phyloP scores from a whole-genome alignment of 2,797 vertebrate species.

The Anomalospiza imberbis region DNA sequence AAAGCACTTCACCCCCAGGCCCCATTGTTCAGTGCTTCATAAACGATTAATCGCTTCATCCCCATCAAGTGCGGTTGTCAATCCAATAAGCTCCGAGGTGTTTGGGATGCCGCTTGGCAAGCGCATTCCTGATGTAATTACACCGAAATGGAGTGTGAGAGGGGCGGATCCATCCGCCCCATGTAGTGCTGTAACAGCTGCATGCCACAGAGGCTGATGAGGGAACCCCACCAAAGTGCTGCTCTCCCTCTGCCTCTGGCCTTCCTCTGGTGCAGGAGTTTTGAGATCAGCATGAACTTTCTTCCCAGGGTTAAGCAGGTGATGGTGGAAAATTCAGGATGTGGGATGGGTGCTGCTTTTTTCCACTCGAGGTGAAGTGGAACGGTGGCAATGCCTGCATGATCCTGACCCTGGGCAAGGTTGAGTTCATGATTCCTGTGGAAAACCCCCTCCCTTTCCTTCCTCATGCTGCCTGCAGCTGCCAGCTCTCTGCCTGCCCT shows the following conservation, averaged over 20 bases:
- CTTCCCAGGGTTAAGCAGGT: neutral
- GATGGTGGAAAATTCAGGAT: neutral
- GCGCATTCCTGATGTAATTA: conserved; percentile 34
- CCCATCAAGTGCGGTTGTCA: conserved; percentile 61
- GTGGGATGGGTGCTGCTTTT: neutral
- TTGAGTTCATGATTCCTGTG: neutral
- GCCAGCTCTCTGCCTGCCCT: neutral
- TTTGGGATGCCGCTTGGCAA: conserved; percentile 1
- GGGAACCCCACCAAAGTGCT: neutral
- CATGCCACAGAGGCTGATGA: fast-evolving
- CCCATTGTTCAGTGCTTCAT: conserved; percentile 50
- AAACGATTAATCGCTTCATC: conserved; percentile 63
- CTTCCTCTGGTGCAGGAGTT: fast-evolving
- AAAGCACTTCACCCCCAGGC: conserved; percentile 56
- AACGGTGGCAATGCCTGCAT: fast-evolving
- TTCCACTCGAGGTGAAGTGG: neutral
- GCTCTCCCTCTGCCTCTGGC: neutral
- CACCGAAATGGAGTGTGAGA: conserved; percentile 9
- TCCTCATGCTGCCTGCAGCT: neutral
- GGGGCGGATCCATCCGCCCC: neutral
- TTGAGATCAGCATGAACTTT: neutral
- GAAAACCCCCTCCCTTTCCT: neutral
- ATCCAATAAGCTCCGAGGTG: conserved; percentile 53
- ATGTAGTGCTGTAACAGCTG: fast-evolving
- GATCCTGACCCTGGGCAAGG: neutral